Base-by-base conservation (phyloP, 1,140 invertebrate genomes). In the Nymphalis io region DNA sequence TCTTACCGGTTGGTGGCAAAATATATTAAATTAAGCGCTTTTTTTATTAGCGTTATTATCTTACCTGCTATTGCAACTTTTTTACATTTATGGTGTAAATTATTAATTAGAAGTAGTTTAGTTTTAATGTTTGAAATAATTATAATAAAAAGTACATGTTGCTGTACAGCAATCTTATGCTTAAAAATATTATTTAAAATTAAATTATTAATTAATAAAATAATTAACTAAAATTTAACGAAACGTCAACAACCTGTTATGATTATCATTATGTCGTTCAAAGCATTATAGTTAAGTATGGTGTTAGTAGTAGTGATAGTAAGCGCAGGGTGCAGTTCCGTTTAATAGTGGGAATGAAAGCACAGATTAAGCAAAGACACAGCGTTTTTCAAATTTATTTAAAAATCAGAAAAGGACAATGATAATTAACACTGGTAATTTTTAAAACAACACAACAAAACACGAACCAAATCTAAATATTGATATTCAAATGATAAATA, bases 331-430 rank as follows among this genome's bases (percentile, higher is more conserved):
- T 33, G 33, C 23, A 13, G 38, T 27, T 58, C 10, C 38, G 16
- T 20, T 18, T 60, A 74, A 80, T 80, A 81, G 75, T 81, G 63
- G 69, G 69, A 38, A 15, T 38, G 15, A 60, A 79, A 81, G 82
- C 79, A 70, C 61, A 77, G 80, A 72, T 76, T 80, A 90, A 82
- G 85, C 78, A 88, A 85, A 90, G 78, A 75, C 62, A 74, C 12
- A 71, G 78, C 79, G 40, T 78, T 78, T 87, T 27, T 82, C 72
- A 61, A 79, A 74, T 84, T 87, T 83, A 88, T 76, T 78, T 70
- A 82, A 68, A 84, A 81, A 83, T 83, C 72, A 85, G 77, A 80
- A 79, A 69, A 65, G 81, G 79, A 84, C 80, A 90, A 84, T 76
- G 63, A 73, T 76, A 83, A 75, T 72, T 67, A 84, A 79, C 77